Base-by-base conservation (phyloP, 1,140 invertebrate genomes). In the Hirudo medicinalis region DNA sequence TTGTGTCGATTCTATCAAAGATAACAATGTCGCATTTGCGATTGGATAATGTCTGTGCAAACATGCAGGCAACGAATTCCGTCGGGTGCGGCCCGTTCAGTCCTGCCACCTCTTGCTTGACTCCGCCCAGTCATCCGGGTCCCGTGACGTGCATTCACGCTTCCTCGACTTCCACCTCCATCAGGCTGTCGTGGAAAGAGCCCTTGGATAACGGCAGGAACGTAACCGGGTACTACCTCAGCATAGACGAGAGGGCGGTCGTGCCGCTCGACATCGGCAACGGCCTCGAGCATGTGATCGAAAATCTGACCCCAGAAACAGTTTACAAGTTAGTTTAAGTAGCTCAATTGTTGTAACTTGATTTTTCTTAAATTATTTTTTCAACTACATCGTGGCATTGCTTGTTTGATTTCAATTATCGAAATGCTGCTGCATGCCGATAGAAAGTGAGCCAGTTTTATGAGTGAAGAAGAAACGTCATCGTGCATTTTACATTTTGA, bases 221-320 rank as follows among this genome's bases (percentile, higher is more conserved):
- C 19, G 88, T 94, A 73, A 82, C 85, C 19, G 84, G 87, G 71
- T 92, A 92, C 78, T 87, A 88, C 72, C 86, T 92, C 57, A 89
- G 91, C 72, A 77, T 88, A 27, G 87, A 85, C 36, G 89, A 90
- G 71, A 83, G 83, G 73, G 76, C 76, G 57, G 70, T 77, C 15
- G 40, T 27, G 8, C 25, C 53, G 13, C 75, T 78, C 27, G 69
- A 75, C 19, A 72, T 79, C 57, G 76, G 76, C 71, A 76, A 77
- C 40, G 76, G 78, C 5, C 75, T 76, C 27, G 80, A 80, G 73
- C 77, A 80, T 73, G 74, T 72, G 0, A 76, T 87, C 54, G 82
- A 83, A 53, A 82, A 84, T 69, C 80, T 87, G 55, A 73, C 78
- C 43, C 85, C 86, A 43, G 84, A 86, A 75, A 86, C 86, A 57